Base-by-base conservation (phyloP, 2,888 invertebrate genomes). In the Platynereis dumerilii region DNA sequence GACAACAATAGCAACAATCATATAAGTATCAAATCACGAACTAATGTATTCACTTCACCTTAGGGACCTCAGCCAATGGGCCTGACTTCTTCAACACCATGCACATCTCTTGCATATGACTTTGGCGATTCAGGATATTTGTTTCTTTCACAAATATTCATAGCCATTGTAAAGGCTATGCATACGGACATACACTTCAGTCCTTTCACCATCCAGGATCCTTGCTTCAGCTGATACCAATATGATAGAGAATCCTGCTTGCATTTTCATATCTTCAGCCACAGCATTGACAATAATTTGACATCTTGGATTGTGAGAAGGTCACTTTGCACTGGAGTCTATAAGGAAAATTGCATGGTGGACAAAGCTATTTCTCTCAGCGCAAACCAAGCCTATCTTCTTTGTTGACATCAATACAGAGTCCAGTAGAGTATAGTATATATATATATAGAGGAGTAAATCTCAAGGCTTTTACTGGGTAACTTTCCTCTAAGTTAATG, bases 211-310 rank as follows among this genome's bases (percentile, higher is more conserved):
- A 27, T 67, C 67, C 28, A 69, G 65, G 2, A 70, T 70, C 24
- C 70, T 39, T 20, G 72, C 68, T 48, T 69, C 69, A 15, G 73
- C 60, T 2, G 73, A 73, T 26, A 73, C 65, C 12, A 73, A 61
- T 20, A 71, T 44, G 20, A 69, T 63, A n/a, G 61, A 55, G 54
- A 73, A 72, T 42, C 60, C 55, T n/a, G 56, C 64, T 7, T 62
- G 62, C 53, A 61, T 67, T 26, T 65, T 59, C 72, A 73, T 63
- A 28, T 72, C 72, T 48, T 69, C 66, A n/a, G 73, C 65, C 65
- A 73, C 71, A n/a, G 72, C 73, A 28, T 69, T 73, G 15, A 72
- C 72, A n/a, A n/a, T n/a, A n/a, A n/a, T n/a, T n/a, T n/a, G n/a
- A n/a, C n/a, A n/a, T n/a, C n/a, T n/a, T n/a, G n/a, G n/a, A n/a